Evolutionary conservation across 2,113 vertebrate genomes (phyloP), one percentile per base, ranked within the genome.

Genomic region (Erinaceus europaeus): DNA sequence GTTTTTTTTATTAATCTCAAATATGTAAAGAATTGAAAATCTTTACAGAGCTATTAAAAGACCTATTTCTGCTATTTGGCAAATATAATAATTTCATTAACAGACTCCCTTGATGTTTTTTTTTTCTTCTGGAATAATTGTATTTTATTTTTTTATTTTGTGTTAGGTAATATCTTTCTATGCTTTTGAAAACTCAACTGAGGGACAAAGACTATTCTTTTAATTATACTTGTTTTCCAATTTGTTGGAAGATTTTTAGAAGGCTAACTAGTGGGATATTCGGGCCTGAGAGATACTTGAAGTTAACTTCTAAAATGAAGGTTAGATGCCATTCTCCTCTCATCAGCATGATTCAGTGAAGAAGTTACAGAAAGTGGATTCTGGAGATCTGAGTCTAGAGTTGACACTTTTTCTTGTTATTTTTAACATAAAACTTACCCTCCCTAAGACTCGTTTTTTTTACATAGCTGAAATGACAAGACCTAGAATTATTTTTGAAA

Each of bases 61-160:
- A 73, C 61, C 15, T 44, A 75, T 50, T 92, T 94, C 38, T 80
- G 9, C 29, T 81, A 38, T 44, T 79, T 82, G 52, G 3, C 14
- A 90, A 68, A 53, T 62, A 34, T 1, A 73, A 29, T 71, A 25
- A 32, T 81, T 65, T 82, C 44, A 61, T 65, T 84, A n/a, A 57
- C 2, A 59, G 15, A n/a, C n/a, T 18, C 62, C 0, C 46, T 77
- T 25, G 20, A 10, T 55, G 23, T 34, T 27, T 50, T 88, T 2
- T 62, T 68, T n/a, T n/a, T n/a, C n/a, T n/a, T 46, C 53, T 12
- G 69, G 15, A 69, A 74, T 87, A 32, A 3, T 9, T 68, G 86
- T 15, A 1, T 6, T 79, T 79, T 14, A 1, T 5, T 79, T 79
- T n/a, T 83, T 38, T 29, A 59, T 80, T 74, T 48, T 71, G 83